Conservation (phyloP, 2,888 invertebrate genomes). For the Physocephala rufipes region DNA sequence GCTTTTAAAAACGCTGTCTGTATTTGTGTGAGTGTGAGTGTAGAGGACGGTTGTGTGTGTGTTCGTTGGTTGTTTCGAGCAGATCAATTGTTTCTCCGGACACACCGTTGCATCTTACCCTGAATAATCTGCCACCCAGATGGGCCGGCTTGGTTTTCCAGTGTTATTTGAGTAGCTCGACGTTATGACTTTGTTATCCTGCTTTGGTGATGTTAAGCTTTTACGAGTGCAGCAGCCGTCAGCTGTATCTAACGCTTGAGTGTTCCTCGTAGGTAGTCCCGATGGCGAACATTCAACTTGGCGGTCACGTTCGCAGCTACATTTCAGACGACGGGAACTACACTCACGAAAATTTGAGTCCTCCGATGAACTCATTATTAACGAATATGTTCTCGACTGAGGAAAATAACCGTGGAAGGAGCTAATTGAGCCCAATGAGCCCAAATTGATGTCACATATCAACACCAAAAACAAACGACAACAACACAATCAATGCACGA, state of each 20-base stretch:
- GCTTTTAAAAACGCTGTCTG: not conserved
- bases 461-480: not conserved
- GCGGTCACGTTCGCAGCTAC: slow-evolving; percentile 53
- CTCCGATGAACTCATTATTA: slow-evolving; percentile 66
- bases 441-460: not conserved
- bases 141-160: slow-evolving; percentile 62
- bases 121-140: slow-evolving; percentile 74
- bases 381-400: slow-evolving; percentile 66
- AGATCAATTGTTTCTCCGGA: slow-evolving; percentile 15
- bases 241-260: slow-evolving; percentile 22
- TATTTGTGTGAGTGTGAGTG: slow-evolving; percentile 19
- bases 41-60: not conserved
- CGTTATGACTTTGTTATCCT: slow-evolving; percentile 53
- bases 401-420: slow-evolving; percentile 65
- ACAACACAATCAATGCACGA: not conserved
- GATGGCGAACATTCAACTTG: not conserved
- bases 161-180: slow-evolving; percentile 52
- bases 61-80: not conserved
- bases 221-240: slow-evolving; percentile 46
- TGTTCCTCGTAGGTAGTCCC: slow-evolving; percentile 53
- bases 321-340: no score
- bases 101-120: slow-evolving; percentile 68
- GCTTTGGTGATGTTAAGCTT: slow-evolving; percentile 46
- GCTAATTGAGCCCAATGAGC: slow-evolving; percentile 49
- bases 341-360: slow-evolving; percentile 63